Evolutionary conservation across 1,140 invertebrate genomes (phyloP).

Genomic region (Matsumurasca onukii): DNA sequence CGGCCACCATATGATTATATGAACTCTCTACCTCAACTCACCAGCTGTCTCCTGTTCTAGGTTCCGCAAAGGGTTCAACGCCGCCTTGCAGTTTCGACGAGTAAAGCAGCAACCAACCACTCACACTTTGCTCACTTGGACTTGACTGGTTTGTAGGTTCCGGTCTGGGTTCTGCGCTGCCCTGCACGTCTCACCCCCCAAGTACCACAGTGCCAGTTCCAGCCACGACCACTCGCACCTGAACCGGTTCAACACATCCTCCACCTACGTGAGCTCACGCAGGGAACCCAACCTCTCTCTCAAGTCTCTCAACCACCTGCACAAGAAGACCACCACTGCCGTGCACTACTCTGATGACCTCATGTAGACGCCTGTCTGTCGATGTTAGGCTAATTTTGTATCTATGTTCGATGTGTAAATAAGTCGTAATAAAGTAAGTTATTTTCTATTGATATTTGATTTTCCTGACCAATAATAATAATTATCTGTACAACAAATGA

Average conservation of each 20-base stretch:
- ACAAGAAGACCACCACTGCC: conserved; percentile 9
- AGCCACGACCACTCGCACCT: conserved; percentile 50
- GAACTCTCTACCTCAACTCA: no score
- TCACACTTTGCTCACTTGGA: not conserved
- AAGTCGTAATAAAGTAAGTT: no score
- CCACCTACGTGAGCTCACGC: conserved; percentile 55
- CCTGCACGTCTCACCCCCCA: conserved; percentile 35
- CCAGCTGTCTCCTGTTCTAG: no score
- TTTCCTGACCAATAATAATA: no score
- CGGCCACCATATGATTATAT: no score
- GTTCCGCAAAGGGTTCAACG: not conserved
- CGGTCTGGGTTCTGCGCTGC: conserved; percentile 45
- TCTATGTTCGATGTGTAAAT: no score
- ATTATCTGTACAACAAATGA: no score
- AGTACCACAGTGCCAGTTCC: conserved; percentile 30
- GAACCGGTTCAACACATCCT: conserved; percentile 62
- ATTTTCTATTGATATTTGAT: no score
- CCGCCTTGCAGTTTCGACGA: not conserved
- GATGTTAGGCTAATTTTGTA: no score
- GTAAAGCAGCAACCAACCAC: not conserved
- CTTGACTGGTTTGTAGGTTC: conserved; percentile 50
- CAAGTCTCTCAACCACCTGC: conserved; percentile 8
- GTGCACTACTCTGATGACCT: conserved; percentile 15
- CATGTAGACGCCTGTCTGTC: conserved; percentile 14
- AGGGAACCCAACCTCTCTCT: conserved; percentile 20